Conservation (phyloP, 1,140 invertebrate species). For the Hestina assimilis region DNA sequence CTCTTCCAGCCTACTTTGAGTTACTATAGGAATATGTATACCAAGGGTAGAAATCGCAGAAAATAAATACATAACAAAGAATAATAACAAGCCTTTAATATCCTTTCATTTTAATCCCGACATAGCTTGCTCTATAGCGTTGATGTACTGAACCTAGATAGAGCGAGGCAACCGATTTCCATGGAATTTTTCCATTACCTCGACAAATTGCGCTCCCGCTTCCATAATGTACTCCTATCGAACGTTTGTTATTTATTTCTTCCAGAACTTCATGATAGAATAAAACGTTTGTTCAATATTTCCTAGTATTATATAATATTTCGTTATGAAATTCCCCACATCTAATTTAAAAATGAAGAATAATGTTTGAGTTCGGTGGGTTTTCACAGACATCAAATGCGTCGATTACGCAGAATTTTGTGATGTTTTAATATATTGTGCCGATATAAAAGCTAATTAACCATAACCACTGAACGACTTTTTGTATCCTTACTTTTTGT, state of each 20-base stretch:
- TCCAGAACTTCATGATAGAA: slow-evolving; percentile 22
- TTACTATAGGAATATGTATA: background rate
- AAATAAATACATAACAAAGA: background rate
- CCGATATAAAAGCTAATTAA: no score
- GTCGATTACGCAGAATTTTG: no score
- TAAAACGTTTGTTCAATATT: slow-evolving; percentile 2
- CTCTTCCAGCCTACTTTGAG: no score
- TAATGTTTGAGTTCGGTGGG: no score
- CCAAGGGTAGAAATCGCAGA: background rate
- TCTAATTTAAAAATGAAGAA: no score
- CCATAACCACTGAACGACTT: no score
- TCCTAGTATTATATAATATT: background rate
- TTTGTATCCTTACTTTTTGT: no score
- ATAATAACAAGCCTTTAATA: background rate
- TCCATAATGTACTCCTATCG: slow-evolving; percentile 42
- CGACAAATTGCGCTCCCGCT: slow-evolving; percentile 60
- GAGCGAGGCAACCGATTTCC: slow-evolving; percentile 50
- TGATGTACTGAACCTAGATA: slow-evolving; percentile 14
- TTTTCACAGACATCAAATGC: no score
- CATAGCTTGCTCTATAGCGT: background rate
- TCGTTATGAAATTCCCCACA: no score
- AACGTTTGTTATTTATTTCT: slow-evolving; percentile 51
- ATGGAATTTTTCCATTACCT: slow-evolving; percentile 72
- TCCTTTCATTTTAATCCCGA: background rate
- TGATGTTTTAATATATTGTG: no score